Evolutionary conservation across 2,797 vertebrate species (phyloP).

Genomic region (Brachyalestes nurse): DNA sequence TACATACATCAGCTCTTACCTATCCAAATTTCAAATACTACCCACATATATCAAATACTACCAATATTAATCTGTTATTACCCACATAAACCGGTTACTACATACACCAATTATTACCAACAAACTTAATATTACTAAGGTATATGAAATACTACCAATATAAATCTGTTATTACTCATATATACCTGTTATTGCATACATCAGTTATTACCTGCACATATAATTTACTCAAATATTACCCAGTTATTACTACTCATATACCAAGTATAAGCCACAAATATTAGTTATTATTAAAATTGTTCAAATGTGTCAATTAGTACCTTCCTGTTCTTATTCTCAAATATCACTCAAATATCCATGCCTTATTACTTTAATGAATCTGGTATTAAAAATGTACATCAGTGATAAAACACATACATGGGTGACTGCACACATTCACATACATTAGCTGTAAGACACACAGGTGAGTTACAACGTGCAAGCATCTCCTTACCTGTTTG

Average conservation of each 20-base stretch:
- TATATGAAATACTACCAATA: not conserved
- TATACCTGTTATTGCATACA: not conserved
- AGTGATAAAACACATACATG: not conserved
- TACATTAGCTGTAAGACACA: not conserved
- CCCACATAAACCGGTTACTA: not conserved
- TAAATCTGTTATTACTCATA: too few species aligned
- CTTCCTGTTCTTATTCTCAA: too few species aligned
- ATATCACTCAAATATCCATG: too few species aligned
- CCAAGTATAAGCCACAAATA: not conserved
- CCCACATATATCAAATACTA: not conserved
- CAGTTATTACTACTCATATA: not conserved
- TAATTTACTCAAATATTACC: not conserved
- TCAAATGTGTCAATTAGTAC: too few species aligned
- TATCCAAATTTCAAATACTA: not conserved
- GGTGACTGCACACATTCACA: not conserved
- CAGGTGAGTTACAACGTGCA: not conserved
- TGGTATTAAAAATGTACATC: too few species aligned
- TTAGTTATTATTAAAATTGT: too few species aligned
- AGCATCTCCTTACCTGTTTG: constrained; percentile 66
- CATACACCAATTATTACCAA: not conserved
- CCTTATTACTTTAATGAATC: too few species aligned
- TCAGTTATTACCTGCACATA: not conserved
- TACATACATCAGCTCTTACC: not conserved
- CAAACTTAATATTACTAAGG: not conserved
- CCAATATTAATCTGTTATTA: not conserved